phyloP scores from a whole-genome alignment of 2,113 vertebrate species.

The Scolopax mira region DNA sequence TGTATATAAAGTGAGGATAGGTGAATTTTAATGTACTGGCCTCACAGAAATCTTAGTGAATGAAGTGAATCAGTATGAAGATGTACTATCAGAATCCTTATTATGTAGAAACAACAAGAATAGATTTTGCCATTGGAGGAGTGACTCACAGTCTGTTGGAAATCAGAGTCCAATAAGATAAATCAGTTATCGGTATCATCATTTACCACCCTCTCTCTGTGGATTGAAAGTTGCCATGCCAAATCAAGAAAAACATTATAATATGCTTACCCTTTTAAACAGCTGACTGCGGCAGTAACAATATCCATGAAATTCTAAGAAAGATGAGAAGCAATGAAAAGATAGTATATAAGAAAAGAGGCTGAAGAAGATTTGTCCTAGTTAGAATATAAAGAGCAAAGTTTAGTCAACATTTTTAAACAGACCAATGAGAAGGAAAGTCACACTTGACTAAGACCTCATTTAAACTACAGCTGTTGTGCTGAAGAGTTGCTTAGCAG shows the following conservation, averaged over 20 bases:
- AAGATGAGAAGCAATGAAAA: not conserved
- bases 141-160: not conserved
- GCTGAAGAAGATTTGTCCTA: not conserved
- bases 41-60: not conserved
- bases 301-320: not conserved
- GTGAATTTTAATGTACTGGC: not conserved
- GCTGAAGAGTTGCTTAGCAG: not conserved
- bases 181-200: not conserved
- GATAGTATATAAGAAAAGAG: not conserved
- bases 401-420: not conserved
- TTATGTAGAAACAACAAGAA: not conserved
- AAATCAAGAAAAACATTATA: not conserved
- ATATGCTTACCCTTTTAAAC: not conserved
- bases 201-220: not conserved
- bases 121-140: not conserved
- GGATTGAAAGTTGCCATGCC: not conserved
- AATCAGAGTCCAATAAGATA: constrained; percentile 35
- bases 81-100: not conserved
- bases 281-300: not conserved
- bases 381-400: not conserved
- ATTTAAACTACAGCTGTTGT: not conserved
- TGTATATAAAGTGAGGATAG: not conserved
- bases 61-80: not conserved
- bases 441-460: not conserved
- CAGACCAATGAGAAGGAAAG: not conserved